Base-by-base conservation (phyloP, 2,797 vertebrate species). In the Picus viridis region DNA sequence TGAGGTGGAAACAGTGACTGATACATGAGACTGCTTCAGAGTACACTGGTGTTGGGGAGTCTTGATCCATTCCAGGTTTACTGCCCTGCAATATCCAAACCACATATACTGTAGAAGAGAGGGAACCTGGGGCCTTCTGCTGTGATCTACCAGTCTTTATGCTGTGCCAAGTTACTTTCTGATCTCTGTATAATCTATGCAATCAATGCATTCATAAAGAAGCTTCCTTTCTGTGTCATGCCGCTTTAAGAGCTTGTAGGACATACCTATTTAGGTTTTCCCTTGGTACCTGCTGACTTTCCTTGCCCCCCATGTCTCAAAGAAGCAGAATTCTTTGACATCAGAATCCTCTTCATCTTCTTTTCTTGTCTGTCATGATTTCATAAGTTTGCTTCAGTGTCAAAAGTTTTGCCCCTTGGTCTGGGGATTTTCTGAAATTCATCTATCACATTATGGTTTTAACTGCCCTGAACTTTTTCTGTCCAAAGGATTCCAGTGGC, bases 1-100 rank as follows among this genome's bases (percentile, higher is more conserved):
- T 8, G 34, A 59, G 69, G 12, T 71, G 49, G 26, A 27, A 68
- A 27, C 49, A 49, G 1, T 1, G 0, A 14, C 53, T 1, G 0
- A 17, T n/a, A 56, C n/a, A 12, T 34, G 63, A 58, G 19, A 14
- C 15, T 57, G 18, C 9, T n/a, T 43, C 71, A 43, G 15, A 65
- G 17, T n/a, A 12, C 4, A 2, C 11, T 22, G 16, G 51, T 32
- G 16, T 13, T 22, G 10, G 17, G 26, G 36, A 36, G 8, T 47
- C 75, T 36, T 78, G 53, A 18, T 70, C n/a, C 56, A 16, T 23
- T 15, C 59, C 72, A 63, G 1, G 45, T 53, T 71, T 64, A 39
- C 32, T 2, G 3, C 24, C 16, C 29, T 15, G 23, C 30, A 2
- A n/a, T 39, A 20, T 34, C n/a, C 45, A 53, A 19, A 34, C 20